phyloP scores from a whole-genome alignment of 2,888 invertebrate species.

The Oligia fasciuncula region DNA sequence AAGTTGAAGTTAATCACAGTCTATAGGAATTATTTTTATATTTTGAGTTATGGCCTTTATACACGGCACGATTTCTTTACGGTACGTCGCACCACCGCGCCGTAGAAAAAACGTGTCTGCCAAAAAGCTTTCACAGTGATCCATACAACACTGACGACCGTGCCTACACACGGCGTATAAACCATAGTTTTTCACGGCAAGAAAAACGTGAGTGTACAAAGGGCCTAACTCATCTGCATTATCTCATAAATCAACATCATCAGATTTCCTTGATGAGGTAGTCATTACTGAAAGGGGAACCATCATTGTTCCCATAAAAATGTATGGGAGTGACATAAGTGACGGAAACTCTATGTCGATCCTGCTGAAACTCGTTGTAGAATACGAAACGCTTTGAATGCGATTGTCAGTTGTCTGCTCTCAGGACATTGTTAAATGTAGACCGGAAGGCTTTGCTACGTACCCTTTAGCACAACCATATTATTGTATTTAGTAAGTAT shows the following conservation, averaged over 20 bases:
- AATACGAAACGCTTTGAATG: neutral
- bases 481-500: neutral
- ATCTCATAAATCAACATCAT: neutral
- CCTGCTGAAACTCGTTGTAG: neutral
- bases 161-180: no score
- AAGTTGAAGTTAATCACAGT: slow-evolving; percentile 17
- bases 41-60: neutral
- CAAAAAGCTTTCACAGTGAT: neutral
- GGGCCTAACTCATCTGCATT: neutral
- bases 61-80: neutral
- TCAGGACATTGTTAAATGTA: neutral
- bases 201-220: neutral
- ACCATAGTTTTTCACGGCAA: neutral
- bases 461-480: neutral
- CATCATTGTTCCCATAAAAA: neutral
- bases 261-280: neutral
- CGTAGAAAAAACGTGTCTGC: no score
- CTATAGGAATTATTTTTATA: slow-evolving; percentile 6
- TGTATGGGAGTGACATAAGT: neutral
- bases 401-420: neutral
- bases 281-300: neutral
- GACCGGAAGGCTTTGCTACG: neutral
- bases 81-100: no score
- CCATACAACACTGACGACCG: no score
- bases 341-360: neutral